Percentiles rank a stretch among this genome's conserved stretches.
Conservation (phyloP, 2,888 invertebrate genomes). For the Epiblema foenella region DNA sequence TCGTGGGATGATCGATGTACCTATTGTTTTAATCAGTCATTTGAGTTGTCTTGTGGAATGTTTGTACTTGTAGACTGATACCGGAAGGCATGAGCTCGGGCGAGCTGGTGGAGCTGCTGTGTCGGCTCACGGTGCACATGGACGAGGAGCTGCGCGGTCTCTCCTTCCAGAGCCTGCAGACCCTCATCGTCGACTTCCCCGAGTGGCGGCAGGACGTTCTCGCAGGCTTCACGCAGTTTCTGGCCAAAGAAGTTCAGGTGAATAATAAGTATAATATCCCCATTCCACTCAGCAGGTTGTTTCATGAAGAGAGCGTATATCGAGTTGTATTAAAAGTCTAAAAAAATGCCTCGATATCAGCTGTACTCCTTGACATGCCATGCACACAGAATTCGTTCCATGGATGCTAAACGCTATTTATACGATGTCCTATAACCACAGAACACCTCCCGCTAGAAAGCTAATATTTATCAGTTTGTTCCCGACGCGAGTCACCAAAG, state of each 20-base stretch:
- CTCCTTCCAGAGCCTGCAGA: constrained; percentile 97
- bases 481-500: no score
- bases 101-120: constrained; percentile 97
- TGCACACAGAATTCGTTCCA: no score
- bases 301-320: background rate
- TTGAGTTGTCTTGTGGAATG: constrained; percentile 1
- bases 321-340: no score
- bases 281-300: background rate
- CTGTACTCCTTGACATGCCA: no score
- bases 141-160: constrained; percentile 98
- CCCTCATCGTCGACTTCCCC: constrained; percentile 97
- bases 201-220: constrained; percentile 99
- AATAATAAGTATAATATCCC: constrained; percentile 18
- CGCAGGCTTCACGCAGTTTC: constrained; percentile 96
- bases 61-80: constrained; percentile 89
- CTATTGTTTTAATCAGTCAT: no score
- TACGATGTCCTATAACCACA: no score
- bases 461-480: no score
- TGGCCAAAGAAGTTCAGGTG: constrained; percentile 94
- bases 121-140: constrained; percentile 98
- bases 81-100: constrained; percentile 98
- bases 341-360: no score
- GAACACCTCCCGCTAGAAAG: no score
- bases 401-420: no score
- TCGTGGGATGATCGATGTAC: no score